These are phyloP conservation scores for Drosophila ambigua DNA, from an alignment of 1,140 invertebrate species.

Conservation along the genomic window DNA sequence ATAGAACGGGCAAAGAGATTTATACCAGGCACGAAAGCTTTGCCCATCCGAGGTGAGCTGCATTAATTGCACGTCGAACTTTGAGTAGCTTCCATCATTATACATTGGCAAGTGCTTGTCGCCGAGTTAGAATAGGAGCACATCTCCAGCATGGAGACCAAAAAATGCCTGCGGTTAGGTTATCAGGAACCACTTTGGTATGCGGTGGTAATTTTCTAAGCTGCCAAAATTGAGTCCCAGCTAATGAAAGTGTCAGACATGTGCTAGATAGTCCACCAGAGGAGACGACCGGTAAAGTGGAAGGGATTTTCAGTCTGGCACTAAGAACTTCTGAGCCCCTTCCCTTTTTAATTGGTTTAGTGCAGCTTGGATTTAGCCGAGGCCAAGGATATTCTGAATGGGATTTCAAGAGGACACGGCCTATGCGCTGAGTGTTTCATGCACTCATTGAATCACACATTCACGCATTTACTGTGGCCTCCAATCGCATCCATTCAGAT, in stretches of 20 bases:
- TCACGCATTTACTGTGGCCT: conserved; percentile 53
- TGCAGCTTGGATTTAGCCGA: too few species aligned
- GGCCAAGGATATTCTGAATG: neutral
- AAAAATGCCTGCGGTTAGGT: conserved; percentile 7
- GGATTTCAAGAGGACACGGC: conserved; percentile 7
- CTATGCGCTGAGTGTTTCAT: conserved; percentile 32
- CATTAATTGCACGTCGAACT: conserved; percentile 58
- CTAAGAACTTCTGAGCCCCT: too few species aligned
- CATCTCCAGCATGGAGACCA: too few species aligned
- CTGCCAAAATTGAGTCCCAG: neutral
- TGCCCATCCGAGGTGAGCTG: conserved; percentile 28
- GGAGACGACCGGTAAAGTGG: neutral
- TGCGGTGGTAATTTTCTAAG: neutral
- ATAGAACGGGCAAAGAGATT: too few species aligned
- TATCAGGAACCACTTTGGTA: neutral
- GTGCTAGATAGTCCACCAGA: conserved; percentile 7
- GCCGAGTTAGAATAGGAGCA: too few species aligned
- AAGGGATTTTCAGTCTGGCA: too few species aligned
- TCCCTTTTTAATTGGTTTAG: neutral
- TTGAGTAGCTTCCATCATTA: conserved; percentile 63
- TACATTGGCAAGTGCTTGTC: conserved; percentile 17
- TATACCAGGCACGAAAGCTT: neutral
- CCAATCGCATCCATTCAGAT: conserved; percentile 40
- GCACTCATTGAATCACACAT: conserved; percentile 53
- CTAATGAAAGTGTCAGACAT: conserved; percentile 13